These are phyloP conservation scores for Microdon myrmicae DNA, from an alignment of 2,888 invertebrate species.

Conservation along the genomic window DNA sequence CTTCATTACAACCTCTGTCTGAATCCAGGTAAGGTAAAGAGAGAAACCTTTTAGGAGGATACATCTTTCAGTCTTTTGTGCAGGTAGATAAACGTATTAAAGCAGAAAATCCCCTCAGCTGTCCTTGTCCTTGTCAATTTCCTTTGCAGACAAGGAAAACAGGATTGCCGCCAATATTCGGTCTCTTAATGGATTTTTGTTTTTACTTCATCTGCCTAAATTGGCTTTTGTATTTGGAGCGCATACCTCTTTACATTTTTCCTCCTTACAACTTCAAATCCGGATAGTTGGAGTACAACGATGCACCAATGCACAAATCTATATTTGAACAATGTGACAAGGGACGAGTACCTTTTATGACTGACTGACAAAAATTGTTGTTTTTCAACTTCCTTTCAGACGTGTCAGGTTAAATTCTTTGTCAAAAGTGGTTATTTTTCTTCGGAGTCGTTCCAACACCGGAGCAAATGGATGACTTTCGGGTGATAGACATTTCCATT, in stretches of 20 bases:
- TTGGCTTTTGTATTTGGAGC: slow-evolving; percentile 37
- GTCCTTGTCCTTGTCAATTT: background rate
- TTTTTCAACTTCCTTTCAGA: slow-evolving; percentile 20
- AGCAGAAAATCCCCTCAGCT: slow-evolving; percentile 31
- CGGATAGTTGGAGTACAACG: slow-evolving; percentile 30
- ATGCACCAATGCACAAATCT: slow-evolving; percentile 48
- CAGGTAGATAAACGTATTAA: slow-evolving; percentile 52
- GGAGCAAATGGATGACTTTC: too few species aligned
- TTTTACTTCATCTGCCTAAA: slow-evolving; percentile 50
- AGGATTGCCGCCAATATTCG: slow-evolving; percentile 40
- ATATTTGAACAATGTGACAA: slow-evolving; percentile 36
- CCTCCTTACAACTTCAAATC: slow-evolving; percentile 31
- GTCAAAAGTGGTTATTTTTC: too few species aligned
- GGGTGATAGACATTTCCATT: too few species aligned
- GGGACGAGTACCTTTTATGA: slow-evolving; percentile 36
- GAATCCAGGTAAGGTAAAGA: too few species aligned
- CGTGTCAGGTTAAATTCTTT: slow-evolving; percentile 45
- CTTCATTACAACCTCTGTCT: too few species aligned
- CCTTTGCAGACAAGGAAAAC: slow-evolving; percentile 14
- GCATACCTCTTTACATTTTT: slow-evolving; percentile 3
- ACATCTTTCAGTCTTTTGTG: slow-evolving; percentile 26
- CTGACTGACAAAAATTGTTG: slow-evolving; percentile 5
- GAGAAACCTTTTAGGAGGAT: slow-evolving; percentile 8
- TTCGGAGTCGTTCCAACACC: too few species aligned
- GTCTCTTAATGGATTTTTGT: slow-evolving; percentile 51